Base-by-base conservation (phyloP, 2,797 vertebrate genomes). In the Microcaecilia unicolor region DNA sequence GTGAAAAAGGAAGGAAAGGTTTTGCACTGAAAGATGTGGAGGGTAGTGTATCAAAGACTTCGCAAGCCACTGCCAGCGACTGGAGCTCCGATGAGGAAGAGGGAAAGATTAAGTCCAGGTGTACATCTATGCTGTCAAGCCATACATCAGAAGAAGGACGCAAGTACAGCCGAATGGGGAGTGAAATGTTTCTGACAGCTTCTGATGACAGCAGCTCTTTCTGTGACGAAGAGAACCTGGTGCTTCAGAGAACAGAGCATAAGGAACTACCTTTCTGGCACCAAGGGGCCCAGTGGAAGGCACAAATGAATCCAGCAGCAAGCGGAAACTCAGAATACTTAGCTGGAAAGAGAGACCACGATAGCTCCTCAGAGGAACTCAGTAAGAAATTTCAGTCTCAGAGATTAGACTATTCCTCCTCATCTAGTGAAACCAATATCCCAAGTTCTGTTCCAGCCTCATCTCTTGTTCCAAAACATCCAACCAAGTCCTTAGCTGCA, bases 131-230 rank as follows among this genome's bases (percentile, higher is more conserved):
- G 9, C 68, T 87, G 16, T 88, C 87, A 37, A 82, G 78, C 9
- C 75, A 81, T 33, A 84, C 78, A 0, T 86, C 84, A 0, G 88
- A 91, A 50, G 84, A 84, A 7, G 86, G 85, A 1, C 52, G 45
- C 17, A 74, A 64, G 22, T 78, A 81, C 36, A 83, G 85, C 50
- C 83, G 81, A 15, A 61, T 83, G 14, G 68, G 78, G 21, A 96
- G 90, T 8, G 92, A 97, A 49, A 80, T 80, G 15, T 92, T 91
- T 60, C 70, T 91, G 58, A 93, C 91, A 1, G 87, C 90, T 5
- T 95, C 93, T 0, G 93, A 97, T 11, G 92, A 97, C 72, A 98
- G 89, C 64, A 92, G 90, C 65, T 94, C 91, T 15, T 41, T 95
- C 9, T 92, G 92, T 20, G 92, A 95, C 15, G 91, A 95, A 15